Conservation (phyloP, 2,113 vertebrate species). For the Carollia perspicillata region DNA sequence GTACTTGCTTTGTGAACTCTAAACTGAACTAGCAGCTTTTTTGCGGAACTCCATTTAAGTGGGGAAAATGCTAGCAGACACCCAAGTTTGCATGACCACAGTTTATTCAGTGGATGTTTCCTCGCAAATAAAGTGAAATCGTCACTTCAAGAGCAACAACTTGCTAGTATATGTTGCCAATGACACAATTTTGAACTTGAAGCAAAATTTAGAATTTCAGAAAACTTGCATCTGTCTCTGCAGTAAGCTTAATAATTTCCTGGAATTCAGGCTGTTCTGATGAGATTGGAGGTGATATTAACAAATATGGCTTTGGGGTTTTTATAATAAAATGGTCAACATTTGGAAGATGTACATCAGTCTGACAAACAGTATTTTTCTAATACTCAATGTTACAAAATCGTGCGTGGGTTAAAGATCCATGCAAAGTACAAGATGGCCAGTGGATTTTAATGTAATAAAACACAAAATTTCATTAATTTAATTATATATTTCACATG, state of each 20-base stretch:
- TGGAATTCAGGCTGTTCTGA: neutral
- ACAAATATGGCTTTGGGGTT: neutral
- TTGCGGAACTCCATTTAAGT: neutral
- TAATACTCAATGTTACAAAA: neutral
- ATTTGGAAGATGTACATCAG: neutral
- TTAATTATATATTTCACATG: neutral
- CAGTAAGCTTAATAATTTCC: neutral
- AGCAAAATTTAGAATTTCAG: neutral
- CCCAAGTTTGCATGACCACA: neutral
- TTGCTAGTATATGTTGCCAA: neutral
- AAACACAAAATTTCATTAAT: neutral
- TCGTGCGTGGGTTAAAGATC: neutral
- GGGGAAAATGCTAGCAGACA: neutral
- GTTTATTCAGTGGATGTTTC: neutral
- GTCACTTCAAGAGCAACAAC: neutral
- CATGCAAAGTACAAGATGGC: neutral
- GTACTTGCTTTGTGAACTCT: neutral
- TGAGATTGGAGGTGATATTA: neutral
- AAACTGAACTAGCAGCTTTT: neutral
- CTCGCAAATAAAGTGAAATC: neutral
- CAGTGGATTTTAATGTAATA: neutral
- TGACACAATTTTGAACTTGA: neutral
- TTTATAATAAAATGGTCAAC: neutral
- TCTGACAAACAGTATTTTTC: neutral
- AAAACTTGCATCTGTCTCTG: neutral